Evolutionary conservation across 2,113 vertebrate genomes (phyloP).

Genomic region (Elaphurus davidianus): DNA sequence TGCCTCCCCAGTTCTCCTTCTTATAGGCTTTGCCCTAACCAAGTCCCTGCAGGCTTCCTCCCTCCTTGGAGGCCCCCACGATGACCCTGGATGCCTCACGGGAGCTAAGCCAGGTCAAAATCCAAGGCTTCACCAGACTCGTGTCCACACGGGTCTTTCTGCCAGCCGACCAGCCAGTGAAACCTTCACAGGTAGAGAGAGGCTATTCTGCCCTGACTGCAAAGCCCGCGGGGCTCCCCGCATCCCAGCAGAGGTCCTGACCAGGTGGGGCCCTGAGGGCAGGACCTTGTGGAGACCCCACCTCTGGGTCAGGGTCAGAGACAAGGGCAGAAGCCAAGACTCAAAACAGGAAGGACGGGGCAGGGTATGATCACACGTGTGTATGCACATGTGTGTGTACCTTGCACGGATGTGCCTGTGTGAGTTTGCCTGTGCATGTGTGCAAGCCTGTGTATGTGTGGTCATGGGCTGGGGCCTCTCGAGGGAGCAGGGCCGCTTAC

Average conservation of each 20-base stretch:
- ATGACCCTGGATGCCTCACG: not conserved
- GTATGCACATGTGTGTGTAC: no score
- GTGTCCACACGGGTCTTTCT: not conserved
- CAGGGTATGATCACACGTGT: not conserved
- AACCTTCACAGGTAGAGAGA: not conserved
- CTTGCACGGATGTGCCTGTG: no score
- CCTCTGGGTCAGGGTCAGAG: not conserved
- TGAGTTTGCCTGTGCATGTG: not conserved
- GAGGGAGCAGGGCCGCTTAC: not conserved
- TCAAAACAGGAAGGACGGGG: not conserved
- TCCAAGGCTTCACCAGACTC: not conserved
- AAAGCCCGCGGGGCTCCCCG: not conserved
- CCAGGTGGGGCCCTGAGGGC: not conserved
- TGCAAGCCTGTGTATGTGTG: not conserved
- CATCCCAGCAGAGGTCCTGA: not conserved
- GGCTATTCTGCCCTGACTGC: accelerated
- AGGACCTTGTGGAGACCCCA: not conserved
- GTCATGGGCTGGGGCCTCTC: not conserved
- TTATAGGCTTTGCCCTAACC: not conserved
- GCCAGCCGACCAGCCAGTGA: not conserved
- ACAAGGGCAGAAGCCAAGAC: not conserved
- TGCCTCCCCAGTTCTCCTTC: not conserved
- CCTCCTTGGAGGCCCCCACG: accelerated
- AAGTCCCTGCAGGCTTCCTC: not conserved
- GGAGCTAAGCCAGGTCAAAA: not conserved